Conservation (phyloP, 2,888 invertebrate genomes). For the Dolichopus griseipennis region DNA sequence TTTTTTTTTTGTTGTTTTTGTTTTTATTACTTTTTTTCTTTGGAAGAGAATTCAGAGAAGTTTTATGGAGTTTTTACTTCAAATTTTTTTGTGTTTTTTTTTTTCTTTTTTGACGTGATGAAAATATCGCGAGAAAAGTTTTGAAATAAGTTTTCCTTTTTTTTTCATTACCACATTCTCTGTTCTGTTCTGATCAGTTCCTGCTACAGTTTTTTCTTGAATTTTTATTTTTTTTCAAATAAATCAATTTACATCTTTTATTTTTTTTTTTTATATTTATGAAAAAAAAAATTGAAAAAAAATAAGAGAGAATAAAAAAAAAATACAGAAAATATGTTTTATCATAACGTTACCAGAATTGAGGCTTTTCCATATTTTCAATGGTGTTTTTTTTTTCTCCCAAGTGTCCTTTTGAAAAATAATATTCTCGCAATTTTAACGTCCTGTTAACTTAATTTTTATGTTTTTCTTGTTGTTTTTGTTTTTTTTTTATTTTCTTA, state of each 20-base stretch:
- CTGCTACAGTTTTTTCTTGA: neutral
- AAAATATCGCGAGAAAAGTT: neutral
- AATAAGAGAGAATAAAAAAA: neutral
- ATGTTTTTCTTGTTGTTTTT: neutral
- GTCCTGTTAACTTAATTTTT: neutral
- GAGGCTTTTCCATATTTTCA: neutral
- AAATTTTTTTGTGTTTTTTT: neutral
- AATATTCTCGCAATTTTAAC: neutral
- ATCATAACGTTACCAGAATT: neutral
- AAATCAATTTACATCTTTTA: neutral
- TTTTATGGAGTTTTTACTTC: too few relatives aligned
- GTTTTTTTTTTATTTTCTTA: neutral
- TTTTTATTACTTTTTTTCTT: too few relatives aligned
- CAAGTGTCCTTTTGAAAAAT: slow-evolving; percentile 2
- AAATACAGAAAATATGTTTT: neutral
- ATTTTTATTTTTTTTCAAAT: neutral
- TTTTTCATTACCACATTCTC: neutral
- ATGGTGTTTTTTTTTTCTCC: neutral
- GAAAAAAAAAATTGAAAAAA: neutral
- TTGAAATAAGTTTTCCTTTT: neutral
- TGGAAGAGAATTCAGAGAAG: too few relatives aligned
- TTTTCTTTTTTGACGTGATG: neutral
- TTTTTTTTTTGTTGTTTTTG: too few relatives aligned
- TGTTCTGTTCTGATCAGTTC: too few relatives aligned
- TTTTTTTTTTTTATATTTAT: neutral